Evolutionary conservation across 1,140 invertebrate genomes (phyloP).

Genomic region (Scaptodrosophila lebanonensis): DNA sequence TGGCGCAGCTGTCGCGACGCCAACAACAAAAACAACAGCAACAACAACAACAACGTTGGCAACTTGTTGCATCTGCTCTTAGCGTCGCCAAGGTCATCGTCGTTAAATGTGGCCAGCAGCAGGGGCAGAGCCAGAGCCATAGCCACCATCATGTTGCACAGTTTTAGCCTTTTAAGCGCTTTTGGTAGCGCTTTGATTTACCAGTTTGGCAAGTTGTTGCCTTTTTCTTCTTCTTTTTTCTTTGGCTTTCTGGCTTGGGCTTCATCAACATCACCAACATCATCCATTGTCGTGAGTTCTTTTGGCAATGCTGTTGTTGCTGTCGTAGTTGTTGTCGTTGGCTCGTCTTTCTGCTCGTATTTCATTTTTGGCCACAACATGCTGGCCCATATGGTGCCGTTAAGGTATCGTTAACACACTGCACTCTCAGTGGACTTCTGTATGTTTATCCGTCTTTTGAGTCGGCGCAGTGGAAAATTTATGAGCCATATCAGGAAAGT

Average conservation of each 20-base stretch:
- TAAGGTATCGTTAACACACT: constrained; percentile 46
- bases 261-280: constrained; percentile 53
- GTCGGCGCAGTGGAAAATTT: constrained; percentile 58
- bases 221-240: constrained; percentile 23
- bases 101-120: constrained; percentile 55
- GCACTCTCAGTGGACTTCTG: too few species aligned
- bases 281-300: constrained; percentile 39
- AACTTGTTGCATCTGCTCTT: constrained; percentile 13
- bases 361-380: constrained; percentile 41
- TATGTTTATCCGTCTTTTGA: too few species aligned
- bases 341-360: too few species aligned
- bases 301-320: constrained; percentile 44
- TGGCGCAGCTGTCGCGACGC: constrained; percentile 33
- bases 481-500: constrained; percentile 41
- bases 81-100: constrained; percentile 65
- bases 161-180: constrained; percentile 36
- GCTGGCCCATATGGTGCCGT: constrained; percentile 62
- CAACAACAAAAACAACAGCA: constrained; percentile 31
- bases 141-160: constrained; percentile 12
- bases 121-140: constrained; percentile 12
- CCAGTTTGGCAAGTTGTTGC: constrained; percentile 61
- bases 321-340: too few species aligned
- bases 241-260: constrained; percentile 39
- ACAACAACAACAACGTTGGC: constrained; percentile 68
- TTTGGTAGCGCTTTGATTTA: constrained; percentile 57